Conservation (phyloP, 2,888 invertebrate species). For the Drosophila barbarae region DNA sequence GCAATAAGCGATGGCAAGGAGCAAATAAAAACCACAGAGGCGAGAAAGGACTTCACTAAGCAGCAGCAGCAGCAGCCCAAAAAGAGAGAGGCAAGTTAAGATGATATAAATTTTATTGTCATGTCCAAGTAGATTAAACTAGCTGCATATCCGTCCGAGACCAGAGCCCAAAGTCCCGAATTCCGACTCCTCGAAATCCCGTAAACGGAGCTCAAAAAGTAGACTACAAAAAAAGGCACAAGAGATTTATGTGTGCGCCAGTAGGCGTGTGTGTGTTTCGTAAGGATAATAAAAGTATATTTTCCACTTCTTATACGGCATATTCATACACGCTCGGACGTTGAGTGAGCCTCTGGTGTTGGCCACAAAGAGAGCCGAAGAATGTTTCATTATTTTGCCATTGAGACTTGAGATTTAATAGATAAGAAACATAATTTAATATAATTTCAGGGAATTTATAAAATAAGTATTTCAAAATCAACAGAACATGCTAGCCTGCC, state of each 20-base stretch:
- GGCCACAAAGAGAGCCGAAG: background rate
- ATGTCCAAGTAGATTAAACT: slow-evolving; percentile 76
- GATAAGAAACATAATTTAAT: no score
- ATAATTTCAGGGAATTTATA: background rate
- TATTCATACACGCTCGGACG: slow-evolving; percentile 22
- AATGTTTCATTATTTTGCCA: slow-evolving; percentile 11
- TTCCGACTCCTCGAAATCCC: slow-evolving; percentile 13
- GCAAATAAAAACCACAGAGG: slow-evolving; percentile 69
- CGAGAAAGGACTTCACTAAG: slow-evolving; percentile 71
- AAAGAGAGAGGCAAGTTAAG: slow-evolving; percentile 45
- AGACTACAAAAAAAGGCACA: slow-evolving; percentile 55
- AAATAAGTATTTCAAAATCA: background rate
- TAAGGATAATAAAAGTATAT: slow-evolving; percentile 42
- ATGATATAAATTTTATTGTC: slow-evolving; percentile 75
- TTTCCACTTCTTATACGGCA: slow-evolving; percentile 42
- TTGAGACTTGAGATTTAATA: background rate
- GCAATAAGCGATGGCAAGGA: slow-evolving; percentile 36
- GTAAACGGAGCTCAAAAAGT: slow-evolving; percentile 48
- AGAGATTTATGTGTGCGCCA: slow-evolving; percentile 56
- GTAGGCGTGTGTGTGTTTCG: slow-evolving; percentile 12
- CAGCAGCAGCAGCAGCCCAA: slow-evolving; percentile 37
- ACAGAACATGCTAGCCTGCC: background rate
- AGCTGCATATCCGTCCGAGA: slow-evolving; percentile 57
- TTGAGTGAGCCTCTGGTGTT: slow-evolving; percentile 1
- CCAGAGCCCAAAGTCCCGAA: slow-evolving; percentile 32